These are phyloP conservation scores for Capricornis sumatraensis DNA, from an alignment of 2,113 vertebrate genomes.

Conservation along the genomic window DNA sequence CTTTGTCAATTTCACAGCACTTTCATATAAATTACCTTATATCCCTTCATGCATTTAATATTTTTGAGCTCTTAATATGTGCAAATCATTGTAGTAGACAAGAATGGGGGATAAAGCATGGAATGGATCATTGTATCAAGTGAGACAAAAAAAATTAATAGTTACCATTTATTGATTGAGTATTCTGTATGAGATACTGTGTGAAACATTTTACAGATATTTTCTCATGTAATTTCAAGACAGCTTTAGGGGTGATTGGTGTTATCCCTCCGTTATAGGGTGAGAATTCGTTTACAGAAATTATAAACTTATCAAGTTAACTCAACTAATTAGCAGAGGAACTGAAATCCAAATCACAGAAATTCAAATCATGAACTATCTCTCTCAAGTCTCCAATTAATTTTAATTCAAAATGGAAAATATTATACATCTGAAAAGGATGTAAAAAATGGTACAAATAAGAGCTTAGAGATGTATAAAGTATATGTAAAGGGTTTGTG, in stretches of 20 bases:
- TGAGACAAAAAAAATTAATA: neutral
- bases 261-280: neutral
- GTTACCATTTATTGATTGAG: neutral
- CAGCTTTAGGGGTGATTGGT: neutral
- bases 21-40: slow-evolving; percentile 15
- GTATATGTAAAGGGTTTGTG: neutral
- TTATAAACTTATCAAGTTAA: neutral
- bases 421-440: neutral
- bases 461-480: neutral
- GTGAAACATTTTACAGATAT: neutral
- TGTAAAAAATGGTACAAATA: neutral
- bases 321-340: neutral
- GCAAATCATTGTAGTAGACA: neutral
- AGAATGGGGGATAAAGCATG: neutral
- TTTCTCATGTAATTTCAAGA: neutral
- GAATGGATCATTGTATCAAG: neutral
- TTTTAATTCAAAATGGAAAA: neutral
- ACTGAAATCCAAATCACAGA: neutral
- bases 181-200: neutral
- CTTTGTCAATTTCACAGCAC: neutral
- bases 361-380: neutral
- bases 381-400: neutral
- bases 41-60: neutral
- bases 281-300: neutral
- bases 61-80: neutral